Percentiles rank a stretch among this genome's conserved stretches.
phyloP scores from a whole-genome alignment of 2,797 vertebrate genomes.

The Falco cherrug region DNA sequence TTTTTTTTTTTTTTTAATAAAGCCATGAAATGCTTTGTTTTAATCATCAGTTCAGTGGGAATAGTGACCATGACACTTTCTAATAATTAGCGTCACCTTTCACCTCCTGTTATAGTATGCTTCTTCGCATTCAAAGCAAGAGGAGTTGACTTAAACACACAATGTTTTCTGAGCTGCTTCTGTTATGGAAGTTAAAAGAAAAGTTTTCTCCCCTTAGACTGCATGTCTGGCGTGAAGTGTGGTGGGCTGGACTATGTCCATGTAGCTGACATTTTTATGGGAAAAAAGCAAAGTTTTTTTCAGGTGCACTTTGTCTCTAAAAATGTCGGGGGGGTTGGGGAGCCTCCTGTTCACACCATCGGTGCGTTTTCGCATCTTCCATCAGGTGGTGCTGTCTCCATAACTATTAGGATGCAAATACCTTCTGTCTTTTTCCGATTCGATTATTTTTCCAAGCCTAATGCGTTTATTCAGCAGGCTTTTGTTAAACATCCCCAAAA shows the following conservation, averaged over 20 bases:
- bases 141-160: background rate
- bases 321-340: background rate
- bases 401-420: constrained; percentile 71
- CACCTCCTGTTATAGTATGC: background rate
- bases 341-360: background rate
- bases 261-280: background rate
- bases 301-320: background rate
- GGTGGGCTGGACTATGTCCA: background rate
- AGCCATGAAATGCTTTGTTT: background rate
- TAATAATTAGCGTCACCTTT: background rate
- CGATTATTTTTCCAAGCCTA: constrained; percentile 62
- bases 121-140: background rate
- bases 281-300: background rate
- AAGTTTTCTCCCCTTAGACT: background rate
- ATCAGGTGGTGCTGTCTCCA: constrained; percentile 79
- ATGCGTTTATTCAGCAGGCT: constrained; percentile 72
- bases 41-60: background rate
- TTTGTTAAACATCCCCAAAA: constrained; percentile 72
- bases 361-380: background rate
- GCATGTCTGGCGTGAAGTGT: background rate
- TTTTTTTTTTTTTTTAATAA: background rate
- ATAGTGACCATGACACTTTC: background rate
- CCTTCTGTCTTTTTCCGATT: background rate
- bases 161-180: background rate
- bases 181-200: background rate